phyloP scores from a whole-genome alignment of 2,797 vertebrate genomes.

The Rhodeus uyekii region DNA sequence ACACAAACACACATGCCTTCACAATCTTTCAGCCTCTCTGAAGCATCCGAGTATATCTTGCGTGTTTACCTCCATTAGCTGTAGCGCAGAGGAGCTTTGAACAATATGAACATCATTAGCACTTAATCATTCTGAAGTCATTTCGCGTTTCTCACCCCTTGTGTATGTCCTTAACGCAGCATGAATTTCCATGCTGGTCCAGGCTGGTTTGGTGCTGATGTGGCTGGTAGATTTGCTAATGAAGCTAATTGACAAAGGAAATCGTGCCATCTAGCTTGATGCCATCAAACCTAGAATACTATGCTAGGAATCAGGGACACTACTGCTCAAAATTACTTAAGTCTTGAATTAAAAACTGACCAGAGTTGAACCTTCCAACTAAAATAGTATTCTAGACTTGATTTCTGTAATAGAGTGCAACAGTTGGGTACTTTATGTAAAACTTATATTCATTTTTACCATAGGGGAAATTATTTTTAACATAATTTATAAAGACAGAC shows the following conservation, averaged over 20 bases:
- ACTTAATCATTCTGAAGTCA: slow-evolving; percentile 37
- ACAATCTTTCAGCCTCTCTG: slow-evolving; percentile 20
- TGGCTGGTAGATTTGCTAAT: slow-evolving; percentile 12
- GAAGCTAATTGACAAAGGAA: not conserved
- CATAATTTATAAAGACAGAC: not conserved
- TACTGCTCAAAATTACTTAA: not conserved
- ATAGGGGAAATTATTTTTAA: not conserved
- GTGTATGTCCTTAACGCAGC: slow-evolving; percentile 32
- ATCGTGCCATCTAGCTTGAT: not conserved
- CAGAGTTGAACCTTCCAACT: not conserved
- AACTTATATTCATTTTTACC: not conserved
- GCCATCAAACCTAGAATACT: not conserved
- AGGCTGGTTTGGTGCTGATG: slow-evolving; percentile 33
- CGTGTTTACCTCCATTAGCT: slow-evolving; percentile 46
- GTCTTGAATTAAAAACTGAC: not conserved
- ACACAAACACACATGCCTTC: slow-evolving; percentile 22
- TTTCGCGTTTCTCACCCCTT: slow-evolving; percentile 33
- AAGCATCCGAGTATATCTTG: slow-evolving; percentile 38
- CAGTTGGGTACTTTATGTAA: not conserved
- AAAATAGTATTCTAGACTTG: slow-evolving; percentile 1
- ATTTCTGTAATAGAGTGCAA: not conserved
- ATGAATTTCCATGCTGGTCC: slow-evolving; percentile 31
- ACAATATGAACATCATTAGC: slow-evolving; percentile 47
- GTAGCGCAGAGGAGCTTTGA: slow-evolving; percentile 33
- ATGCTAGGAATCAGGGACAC: not conserved